Conservation (phyloP, 2,113 vertebrate genomes). For the Alosa alosa region DNA sequence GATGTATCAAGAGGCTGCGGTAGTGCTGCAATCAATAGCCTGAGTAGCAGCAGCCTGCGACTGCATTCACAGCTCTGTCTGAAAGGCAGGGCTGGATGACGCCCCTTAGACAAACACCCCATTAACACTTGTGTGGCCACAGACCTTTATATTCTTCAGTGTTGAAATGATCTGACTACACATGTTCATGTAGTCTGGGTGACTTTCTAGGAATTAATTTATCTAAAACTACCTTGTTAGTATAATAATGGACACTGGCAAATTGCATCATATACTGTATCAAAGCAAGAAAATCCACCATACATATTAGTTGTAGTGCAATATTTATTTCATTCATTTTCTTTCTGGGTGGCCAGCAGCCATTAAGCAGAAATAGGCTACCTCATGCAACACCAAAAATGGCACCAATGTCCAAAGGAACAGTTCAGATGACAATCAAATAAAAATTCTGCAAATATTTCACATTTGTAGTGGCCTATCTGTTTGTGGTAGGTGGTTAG, state of each 20-base stretch:
- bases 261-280: no score
- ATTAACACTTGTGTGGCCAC: not conserved
- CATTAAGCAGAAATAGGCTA: no score
- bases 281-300: no score
- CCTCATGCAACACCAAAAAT: not conserved
- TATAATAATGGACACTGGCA: no score
- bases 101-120: not conserved
- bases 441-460: not conserved
- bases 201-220: no score
- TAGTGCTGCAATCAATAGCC: not conserved
- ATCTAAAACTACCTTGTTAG: no score
- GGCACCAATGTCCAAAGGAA: no score
- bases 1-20: not conserved
- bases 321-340: no score
- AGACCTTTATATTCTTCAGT: not conserved
- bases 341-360: no score
- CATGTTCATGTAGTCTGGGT: not conserved
- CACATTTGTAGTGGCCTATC: not conserved
- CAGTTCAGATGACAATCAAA: no score
- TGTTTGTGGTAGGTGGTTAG: not conserved
- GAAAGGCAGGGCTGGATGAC: not conserved
- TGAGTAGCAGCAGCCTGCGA: not conserved
- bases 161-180: not conserved
- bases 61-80: not conserved
- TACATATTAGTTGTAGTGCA: no score